Base-by-base conservation (phyloP, 2,797 vertebrate species). In the Rallus crepitans region DNA sequence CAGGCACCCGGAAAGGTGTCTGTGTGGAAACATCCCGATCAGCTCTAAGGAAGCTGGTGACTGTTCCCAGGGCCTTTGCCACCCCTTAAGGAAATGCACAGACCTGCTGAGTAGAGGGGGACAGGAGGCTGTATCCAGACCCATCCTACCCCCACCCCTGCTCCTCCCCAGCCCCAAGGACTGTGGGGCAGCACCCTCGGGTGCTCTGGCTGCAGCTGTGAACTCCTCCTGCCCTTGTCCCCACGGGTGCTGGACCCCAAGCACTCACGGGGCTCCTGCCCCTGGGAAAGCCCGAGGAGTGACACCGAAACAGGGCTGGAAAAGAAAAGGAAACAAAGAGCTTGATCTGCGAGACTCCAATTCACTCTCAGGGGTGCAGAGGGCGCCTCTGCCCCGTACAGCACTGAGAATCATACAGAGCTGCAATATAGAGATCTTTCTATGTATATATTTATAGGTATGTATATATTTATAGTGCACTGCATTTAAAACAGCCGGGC, bases 401-500 rank as follows among this genome's bases (percentile, higher is more conserved):
- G 91, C 93, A 96, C 85, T 21, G 94, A 96, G 97, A 98, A 87
- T 97, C 97, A 98, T 95, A 97, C 95, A 89, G 94, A 95, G 94
- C 95, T 97, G 97, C 96, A 30, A 94, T 93, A 96, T 97, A 98
- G 97, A 98, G 96, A 91, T 96, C 94, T 97, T 90, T 98, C 97
- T 98, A 97, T 97, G 97, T 97, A 97, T 97, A 97, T 98, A 96
- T 98, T 97, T 97, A 97, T 97, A 97, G 89, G 83, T 97, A 96
- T 97, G 95, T 98, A 97, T 97, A 97, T 96, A 97, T 97, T 97
- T 97, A 97, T 97, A 97, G 94, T 95, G 97, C 96, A 93, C 82
- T 96, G 96, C 33, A 20, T 75, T 97, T 98, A 99, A 98, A 99
- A 99, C 68, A 99, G 99, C 96, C 99, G 98, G 55, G 99, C 99